phyloP scores from a whole-genome alignment of 2,797 vertebrate species.

The Carcharodon carcharias region DNA sequence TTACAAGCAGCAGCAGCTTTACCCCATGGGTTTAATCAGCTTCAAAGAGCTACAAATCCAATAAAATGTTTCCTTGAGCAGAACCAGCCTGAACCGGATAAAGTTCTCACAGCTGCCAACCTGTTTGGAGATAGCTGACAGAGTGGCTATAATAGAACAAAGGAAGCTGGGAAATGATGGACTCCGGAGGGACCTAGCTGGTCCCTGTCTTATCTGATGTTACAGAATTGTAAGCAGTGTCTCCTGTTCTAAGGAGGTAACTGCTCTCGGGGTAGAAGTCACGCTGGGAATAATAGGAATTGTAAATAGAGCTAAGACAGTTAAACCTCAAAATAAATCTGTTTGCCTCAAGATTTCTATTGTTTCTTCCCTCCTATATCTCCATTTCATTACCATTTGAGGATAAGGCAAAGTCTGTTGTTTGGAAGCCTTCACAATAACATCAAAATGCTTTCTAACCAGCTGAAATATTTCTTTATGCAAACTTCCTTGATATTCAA shows the following conservation, averaged over 20 bases:
- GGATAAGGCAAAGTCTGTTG: background rate
- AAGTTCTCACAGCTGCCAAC: background rate
- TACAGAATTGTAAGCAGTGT: background rate
- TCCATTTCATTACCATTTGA: background rate
- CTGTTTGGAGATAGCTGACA: background rate
- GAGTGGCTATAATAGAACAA: background rate
- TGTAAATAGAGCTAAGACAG: background rate
- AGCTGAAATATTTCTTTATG: background rate
- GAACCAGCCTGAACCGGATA: constrained; percentile 47
- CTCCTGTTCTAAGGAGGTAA: background rate
- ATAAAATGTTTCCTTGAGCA: constrained; percentile 62
- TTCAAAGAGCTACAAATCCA: constrained; percentile 68
- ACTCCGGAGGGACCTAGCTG: background rate
- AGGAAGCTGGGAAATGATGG: background rate
- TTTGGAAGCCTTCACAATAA: too few relatives aligned
- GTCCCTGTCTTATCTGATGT: background rate
- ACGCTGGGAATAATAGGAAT: background rate
- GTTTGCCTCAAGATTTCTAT: background rate
- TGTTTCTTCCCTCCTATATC: background rate
- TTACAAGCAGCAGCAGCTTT: constrained; percentile 42
- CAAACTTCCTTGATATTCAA: background rate
- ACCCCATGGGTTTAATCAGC: constrained; percentile 63
- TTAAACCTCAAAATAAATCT: background rate
- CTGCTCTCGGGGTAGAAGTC: background rate
- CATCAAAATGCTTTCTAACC: background rate